Percentiles rank a stretch among this genome's conserved stretches.
Conservation (phyloP, 2,888 invertebrate genomes). For the Piscicola geometra region DNA sequence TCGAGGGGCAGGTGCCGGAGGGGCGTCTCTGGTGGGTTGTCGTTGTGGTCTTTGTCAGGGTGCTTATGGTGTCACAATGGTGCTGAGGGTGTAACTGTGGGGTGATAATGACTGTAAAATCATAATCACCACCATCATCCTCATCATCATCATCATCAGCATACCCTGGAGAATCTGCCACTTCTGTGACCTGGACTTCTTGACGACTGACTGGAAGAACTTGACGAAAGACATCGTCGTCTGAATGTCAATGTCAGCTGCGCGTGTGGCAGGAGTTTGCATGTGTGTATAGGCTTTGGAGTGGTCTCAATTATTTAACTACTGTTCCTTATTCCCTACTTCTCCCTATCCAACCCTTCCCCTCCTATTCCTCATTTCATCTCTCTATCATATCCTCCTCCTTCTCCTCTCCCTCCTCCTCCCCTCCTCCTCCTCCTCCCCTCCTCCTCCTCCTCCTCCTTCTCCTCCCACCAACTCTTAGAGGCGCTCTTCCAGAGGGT, state of each 20-base stretch:
- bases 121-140: no score
- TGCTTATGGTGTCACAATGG: background rate
- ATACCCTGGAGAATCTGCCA: slow-evolving; percentile 15
- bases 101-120: no score
- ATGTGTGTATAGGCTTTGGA: no score
- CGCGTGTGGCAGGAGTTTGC: no score
- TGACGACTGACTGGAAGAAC: slow-evolving; percentile 28
- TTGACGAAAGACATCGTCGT: slow-evolving; percentile 6
- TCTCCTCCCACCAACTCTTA: background rate
- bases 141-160: background rate
- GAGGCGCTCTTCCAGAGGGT: slow-evolving; percentile 22
- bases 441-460: no score
- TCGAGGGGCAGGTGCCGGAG: slow-evolving; percentile 76
- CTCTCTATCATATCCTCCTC: background rate
- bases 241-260: slow-evolving; percentile 22
- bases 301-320: no score
- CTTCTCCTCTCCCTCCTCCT: background rate
- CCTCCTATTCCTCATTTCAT: background rate
- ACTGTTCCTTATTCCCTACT: no score
- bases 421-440: no score
- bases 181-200: slow-evolving; percentile 32
- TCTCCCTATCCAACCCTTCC: no score
- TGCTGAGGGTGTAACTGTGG: no score
- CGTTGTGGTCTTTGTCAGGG: background rate
- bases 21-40: slow-evolving; percentile 61